Evolutionary conservation across 1,140 invertebrate species (phyloP), one percentile per base, ranked within the genome.

Genomic region (Planococcus citri): DNA sequence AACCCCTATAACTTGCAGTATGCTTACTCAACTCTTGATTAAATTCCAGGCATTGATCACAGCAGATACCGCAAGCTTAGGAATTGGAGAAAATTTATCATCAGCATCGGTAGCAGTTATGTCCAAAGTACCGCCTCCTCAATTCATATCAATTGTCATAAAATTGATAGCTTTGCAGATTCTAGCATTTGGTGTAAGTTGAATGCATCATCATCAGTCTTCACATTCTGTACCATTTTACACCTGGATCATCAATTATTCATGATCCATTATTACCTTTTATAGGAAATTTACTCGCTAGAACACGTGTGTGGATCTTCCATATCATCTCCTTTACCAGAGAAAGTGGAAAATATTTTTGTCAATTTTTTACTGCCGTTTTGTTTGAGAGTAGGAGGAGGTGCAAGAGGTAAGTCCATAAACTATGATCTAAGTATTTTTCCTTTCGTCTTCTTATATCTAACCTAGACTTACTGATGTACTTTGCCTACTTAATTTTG

Each of bases 301-400:
- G 95, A 98, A 76, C 92, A 75, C 76, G 89, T 97, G 57, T 97
- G 94, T 79, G 92, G 93, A 60, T 88, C 92, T 24, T 88, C 86
- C 68, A 84, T 90, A 1, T 85, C 92, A 73, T 95, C 97, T 75
- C 85, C 89, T n/a, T 88, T 87, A 12, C 87, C 90, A 76, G 93
- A 97, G 70, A 91, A 95, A 77, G 90, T 92, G 10, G 94, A 98
- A 81, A 94, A 92, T 74, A 89, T 97, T 80, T 83, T 99, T 3
- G 89, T 98, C 80, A 96, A 98, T 81, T 83, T 99, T 71, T 85
- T 99, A 38, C 89, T 99, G 81, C 97, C 97, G 1, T 81, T 99
- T 64, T 97, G 95, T 81, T 82, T 99, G 68, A 82, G 94, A 73
- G 90, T 98, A 27, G 95, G 94, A 27, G 92, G 89, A 78, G 92